Conservation (phyloP, 2,113 vertebrate genomes). For the Cavia porcellus region DNA sequence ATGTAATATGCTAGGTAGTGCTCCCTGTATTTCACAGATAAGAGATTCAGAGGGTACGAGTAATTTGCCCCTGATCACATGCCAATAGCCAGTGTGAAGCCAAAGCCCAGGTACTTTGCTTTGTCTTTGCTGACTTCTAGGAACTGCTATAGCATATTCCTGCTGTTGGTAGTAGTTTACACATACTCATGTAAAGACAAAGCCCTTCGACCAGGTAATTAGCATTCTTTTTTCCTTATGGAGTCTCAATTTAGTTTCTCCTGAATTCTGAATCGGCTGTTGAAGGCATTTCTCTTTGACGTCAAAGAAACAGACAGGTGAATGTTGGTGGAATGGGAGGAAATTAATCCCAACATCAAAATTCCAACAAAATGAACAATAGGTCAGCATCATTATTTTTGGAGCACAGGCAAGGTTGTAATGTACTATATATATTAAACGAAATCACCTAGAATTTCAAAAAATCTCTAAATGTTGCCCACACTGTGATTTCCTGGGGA, state of each 20-base stretch:
- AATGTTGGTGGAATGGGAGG: background rate
- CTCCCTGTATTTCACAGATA: background rate
- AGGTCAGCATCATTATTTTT: background rate
- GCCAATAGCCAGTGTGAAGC: background rate
- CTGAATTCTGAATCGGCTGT: slow-evolving; percentile 28
- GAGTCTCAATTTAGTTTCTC: background rate
- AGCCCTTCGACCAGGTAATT: background rate
- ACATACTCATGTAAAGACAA: background rate
- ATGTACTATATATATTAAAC: background rate
- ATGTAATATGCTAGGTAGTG: background rate
- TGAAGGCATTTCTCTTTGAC: background rate
- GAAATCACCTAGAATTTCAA: background rate
- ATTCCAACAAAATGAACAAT: background rate
- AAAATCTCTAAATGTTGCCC: background rate
- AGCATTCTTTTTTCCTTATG: background rate
- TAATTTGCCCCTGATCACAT: background rate
- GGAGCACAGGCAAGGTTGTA: background rate
- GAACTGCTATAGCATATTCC: background rate
- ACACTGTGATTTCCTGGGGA: background rate
- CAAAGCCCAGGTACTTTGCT: background rate
- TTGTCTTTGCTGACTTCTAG: background rate
- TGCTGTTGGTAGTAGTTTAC: background rate
- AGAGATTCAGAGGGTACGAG: background rate
- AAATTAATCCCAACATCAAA: background rate
- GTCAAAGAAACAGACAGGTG: background rate